Percentiles rank a stretch among this genome's conserved stretches.
Evolutionary conservation across 1,140 invertebrate species (phyloP).

Genomic region (Drosophila seguyi): DNA sequence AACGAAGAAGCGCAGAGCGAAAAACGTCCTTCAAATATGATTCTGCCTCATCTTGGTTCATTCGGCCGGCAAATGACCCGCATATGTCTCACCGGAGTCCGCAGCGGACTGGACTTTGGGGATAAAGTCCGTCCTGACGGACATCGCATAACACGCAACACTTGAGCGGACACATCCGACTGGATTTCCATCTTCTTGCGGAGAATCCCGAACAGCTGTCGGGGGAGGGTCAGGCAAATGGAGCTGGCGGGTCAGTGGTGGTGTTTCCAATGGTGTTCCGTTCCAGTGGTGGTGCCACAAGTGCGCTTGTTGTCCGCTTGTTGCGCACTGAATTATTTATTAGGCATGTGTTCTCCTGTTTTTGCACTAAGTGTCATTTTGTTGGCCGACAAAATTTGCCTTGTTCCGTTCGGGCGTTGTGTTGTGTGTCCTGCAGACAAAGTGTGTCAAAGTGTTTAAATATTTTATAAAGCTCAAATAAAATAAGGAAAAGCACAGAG

Average conservation of each 20-base stretch:
- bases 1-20: constrained; percentile 7
- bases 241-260: not conserved
- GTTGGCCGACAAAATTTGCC: constrained; percentile 57
- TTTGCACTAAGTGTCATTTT: constrained; percentile 79
- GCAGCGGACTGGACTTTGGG: constrained; percentile 3
- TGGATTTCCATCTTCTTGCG: constrained; percentile 73
- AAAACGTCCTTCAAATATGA: constrained; percentile 40
- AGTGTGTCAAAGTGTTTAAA: constrained; percentile 64
- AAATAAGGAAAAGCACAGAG: constrained; percentile 23
- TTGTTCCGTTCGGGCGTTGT: constrained; percentile 36
- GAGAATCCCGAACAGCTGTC: constrained; percentile 29
- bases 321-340: constrained; percentile 82
- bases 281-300: constrained; percentile 40
- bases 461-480: constrained; percentile 65
- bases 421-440: constrained; percentile 33
- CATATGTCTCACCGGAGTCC: constrained; percentile 51
- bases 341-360: constrained; percentile 78
- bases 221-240: constrained; percentile 21
- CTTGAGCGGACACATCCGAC: constrained; percentile 74
- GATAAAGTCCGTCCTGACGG: constrained; percentile 46
- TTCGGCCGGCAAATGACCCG: constrained; percentile 69
- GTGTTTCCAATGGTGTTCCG: constrained; percentile 4
- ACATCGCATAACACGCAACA: constrained; percentile 67
- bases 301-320: constrained; percentile 79
- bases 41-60: constrained; percentile 36